Conservation (phyloP, 2,113 vertebrate species). For the Vireo altiloquus region DNA sequence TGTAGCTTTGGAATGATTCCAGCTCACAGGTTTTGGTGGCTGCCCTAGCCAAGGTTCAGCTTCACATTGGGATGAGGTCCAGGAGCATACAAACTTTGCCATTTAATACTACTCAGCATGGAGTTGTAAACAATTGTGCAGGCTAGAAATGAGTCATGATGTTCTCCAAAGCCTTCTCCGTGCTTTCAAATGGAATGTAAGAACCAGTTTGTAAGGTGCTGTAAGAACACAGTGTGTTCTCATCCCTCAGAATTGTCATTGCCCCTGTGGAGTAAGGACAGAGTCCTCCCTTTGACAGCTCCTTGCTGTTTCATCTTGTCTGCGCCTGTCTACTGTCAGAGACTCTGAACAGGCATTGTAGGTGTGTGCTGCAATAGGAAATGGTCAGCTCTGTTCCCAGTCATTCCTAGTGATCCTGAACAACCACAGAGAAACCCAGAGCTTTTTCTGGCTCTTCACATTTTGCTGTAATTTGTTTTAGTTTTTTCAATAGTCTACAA, state of each 20-base stretch:
- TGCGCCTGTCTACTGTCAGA: background rate
- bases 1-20: background rate
- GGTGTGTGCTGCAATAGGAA: background rate
- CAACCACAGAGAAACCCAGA: background rate
- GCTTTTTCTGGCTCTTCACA: background rate
- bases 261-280: background rate
- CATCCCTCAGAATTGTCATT: background rate
- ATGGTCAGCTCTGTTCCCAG: background rate
- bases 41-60: background rate
- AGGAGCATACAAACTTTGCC: background rate
- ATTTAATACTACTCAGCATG: background rate
- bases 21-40: background rate
- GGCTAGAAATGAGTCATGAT: background rate
- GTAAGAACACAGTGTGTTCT: accelerated
- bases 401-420: background rate
- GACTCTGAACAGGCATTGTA: background rate
- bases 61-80: background rate
- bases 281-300: background rate
- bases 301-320: background rate
- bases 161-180: background rate
- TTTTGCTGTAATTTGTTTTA: background rate
- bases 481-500: background rate
- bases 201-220: background rate
- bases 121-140: background rate
- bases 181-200: background rate